Evolutionary conservation across 2,797 vertebrate species (phyloP), one percentile per base, ranked within the genome.

Genomic region (Odontamblyopus lacepedii): DNA sequence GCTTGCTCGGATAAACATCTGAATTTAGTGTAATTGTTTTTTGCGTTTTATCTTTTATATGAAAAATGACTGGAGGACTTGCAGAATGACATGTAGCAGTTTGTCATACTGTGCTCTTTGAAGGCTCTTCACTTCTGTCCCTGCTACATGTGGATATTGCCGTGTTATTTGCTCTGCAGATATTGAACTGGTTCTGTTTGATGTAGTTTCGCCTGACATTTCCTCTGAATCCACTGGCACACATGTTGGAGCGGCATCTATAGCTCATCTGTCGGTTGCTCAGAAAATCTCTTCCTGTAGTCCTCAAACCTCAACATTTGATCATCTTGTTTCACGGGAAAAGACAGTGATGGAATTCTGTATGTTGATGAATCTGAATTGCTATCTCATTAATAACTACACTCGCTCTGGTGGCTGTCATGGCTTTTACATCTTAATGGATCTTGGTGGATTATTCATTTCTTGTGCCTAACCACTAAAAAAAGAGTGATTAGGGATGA

Each of bases 381-480:
- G 85, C 91, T 90, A 92, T 89, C 81, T 86, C 87, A 92, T 91
- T 93, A 93, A 92, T 92, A 89, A 86, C 80, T 74, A 71, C 81
- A 84, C 82, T 86, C 67, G 29, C 76, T 65, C 56, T 35, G 78
- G 79, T 66, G 73, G 76, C 84, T 80, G 72, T 81, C 81, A 91
- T 92, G 85, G 89, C 91, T 92, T 93, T 94, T 90, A 88, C 84
- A 86, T 93, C 91, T 86, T 87, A 92, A 92, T 77, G 84, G 88
- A 86, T 93, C 90, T 86, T 87, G 92, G 92, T 76, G 84, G 89
- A 92, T 94, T 93, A 93, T 81, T 83, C 78, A 92, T 94, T 91
- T 90, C 78, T 87, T 91, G 83, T 80, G 76, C 89, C 80, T 79
- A 79, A 87, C 83, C 77, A 83, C 84, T 83, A 82, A 90, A 80